Evolutionary conservation across 2,797 vertebrate species (phyloP).

Genomic region (Notoglanidium macrostoma): DNA sequence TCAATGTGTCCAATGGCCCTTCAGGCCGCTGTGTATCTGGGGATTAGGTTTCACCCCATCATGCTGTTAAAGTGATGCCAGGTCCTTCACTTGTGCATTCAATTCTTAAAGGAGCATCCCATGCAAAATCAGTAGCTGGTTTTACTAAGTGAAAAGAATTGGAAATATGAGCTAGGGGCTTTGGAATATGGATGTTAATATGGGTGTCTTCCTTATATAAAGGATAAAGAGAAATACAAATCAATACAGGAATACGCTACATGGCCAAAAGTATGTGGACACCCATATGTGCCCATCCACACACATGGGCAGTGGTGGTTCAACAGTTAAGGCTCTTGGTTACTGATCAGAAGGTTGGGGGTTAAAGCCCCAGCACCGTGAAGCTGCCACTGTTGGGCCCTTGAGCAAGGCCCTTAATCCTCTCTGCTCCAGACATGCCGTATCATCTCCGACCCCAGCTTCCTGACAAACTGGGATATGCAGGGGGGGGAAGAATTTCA

Average conservation of each 20-base stretch:
- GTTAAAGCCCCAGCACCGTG: too few relatives aligned
- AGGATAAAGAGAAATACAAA: not conserved
- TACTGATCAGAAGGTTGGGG: too few relatives aligned
- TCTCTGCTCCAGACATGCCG: too few relatives aligned
- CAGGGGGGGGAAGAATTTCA: too few relatives aligned
- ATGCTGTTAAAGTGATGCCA: conserved; percentile 67
- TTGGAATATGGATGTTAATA: not conserved
- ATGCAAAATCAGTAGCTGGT: not conserved
- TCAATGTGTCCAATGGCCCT: conserved; percentile 54
- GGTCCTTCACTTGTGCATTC: conserved; percentile 17
- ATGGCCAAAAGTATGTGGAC: not conserved
- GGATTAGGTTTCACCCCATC: conserved; percentile 71
- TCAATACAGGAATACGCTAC: not conserved
- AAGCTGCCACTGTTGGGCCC: too few relatives aligned
- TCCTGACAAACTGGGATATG: too few relatives aligned
- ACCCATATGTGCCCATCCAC: not conserved
- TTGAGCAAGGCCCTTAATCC: too few relatives aligned
- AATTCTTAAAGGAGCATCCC: conserved; percentile 15
- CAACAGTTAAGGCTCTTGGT: too few relatives aligned
- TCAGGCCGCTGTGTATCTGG: conserved; percentile 51
- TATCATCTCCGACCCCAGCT: too few relatives aligned
- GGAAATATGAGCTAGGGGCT: not conserved
- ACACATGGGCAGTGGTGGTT: too few relatives aligned
- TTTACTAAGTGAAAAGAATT: not conserved
- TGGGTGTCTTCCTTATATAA: too few relatives aligned